Percentiles rank a stretch among this genome's conserved stretches.
Conservation (phyloP, 2,113 vertebrate species). For the Rutilus rutilus region DNA sequence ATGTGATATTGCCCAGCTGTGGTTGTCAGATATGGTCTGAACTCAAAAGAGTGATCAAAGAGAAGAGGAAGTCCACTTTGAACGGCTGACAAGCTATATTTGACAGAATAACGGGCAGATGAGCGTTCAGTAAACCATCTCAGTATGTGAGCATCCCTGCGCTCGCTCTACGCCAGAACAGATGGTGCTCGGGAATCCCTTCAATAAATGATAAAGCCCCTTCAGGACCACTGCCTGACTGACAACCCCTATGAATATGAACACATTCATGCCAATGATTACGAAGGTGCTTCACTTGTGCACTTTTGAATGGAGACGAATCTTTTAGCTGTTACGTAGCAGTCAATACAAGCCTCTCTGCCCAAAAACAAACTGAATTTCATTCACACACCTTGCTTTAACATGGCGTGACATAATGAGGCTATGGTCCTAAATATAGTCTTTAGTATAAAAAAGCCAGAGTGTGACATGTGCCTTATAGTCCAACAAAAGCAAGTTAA, state of each 20-base stretch:
- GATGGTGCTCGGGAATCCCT: conserved; percentile 13
- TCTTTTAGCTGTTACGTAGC: neutral
- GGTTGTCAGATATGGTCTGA: conserved; percentile 5
- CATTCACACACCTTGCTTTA: neutral
- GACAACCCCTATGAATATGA: neutral
- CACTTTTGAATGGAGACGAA: neutral
- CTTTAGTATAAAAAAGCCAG: neutral
- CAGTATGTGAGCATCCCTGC: conserved; percentile 28
- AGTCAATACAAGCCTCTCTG: neutral
- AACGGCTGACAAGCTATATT: conserved; percentile 34
- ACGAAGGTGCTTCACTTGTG: neutral
- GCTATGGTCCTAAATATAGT: neutral
- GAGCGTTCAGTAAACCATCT: conserved; percentile 40
- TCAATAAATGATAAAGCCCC: conserved; percentile 6
- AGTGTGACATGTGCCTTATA: neutral
- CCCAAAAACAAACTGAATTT: too few relatives aligned
- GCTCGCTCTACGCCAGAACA: conserved; percentile 1
- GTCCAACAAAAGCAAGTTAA: neutral
- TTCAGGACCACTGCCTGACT: neutral
- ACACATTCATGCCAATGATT: neutral
- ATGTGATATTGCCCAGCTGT: neutral
- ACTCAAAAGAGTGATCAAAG: conserved; percentile 9
- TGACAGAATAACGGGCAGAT: conserved; percentile 24
- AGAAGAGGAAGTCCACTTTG: conserved; percentile 26
- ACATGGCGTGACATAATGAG: neutral